These are phyloP conservation scores for Turdus rufiventris DNA, from an alignment of 2,113 vertebrate genomes.

Conservation along the genomic window DNA sequence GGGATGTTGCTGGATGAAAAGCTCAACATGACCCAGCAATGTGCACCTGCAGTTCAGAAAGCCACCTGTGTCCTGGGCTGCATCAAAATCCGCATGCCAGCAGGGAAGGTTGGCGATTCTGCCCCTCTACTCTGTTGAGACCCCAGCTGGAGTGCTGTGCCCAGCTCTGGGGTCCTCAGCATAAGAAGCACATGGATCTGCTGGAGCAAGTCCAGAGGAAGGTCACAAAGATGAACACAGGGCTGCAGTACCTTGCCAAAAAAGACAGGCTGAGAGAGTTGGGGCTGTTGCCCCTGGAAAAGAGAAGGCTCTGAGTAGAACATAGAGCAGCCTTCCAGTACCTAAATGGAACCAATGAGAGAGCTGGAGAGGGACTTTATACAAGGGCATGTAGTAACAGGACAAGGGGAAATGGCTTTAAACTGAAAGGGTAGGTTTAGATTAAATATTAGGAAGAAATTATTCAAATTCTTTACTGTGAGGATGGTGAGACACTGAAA, in stretches of 20 bases:
- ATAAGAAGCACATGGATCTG: fast-evolving
- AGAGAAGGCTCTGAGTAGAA: not conserved
- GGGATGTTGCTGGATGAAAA: not conserved
- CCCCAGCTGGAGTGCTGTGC: not conserved
- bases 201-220: not conserved
- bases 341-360: not conserved
- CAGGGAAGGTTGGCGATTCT: not conserved
- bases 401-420: not conserved
- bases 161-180: not conserved
- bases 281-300: not conserved
- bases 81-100: not conserved
- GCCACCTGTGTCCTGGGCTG: not conserved
- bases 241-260: not conserved
- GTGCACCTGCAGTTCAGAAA: not conserved
- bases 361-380: not conserved
- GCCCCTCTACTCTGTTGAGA: not conserved
- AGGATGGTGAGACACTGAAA: not conserved
- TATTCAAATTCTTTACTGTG: not conserved
- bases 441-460: not conserved
- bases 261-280: not conserved
- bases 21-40: not conserved
- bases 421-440: not conserved
- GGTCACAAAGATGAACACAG: not conserved
- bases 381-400: not conserved
- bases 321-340: not conserved